These are phyloP conservation scores for Eupeodes luniger DNA, from an alignment of 2,888 invertebrate genomes.

Conservation along the genomic window DNA sequence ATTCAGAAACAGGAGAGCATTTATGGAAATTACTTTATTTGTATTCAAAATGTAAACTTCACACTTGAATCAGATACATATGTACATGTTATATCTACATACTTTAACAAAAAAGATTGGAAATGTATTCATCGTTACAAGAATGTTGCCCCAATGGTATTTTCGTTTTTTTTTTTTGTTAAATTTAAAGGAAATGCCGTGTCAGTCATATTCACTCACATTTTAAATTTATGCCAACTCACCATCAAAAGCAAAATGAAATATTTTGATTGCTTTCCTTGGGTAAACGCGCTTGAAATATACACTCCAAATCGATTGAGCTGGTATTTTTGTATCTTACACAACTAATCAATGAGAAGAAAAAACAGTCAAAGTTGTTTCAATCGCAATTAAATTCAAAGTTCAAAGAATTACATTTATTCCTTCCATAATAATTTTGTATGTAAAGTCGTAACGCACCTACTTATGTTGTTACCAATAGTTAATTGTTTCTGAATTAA, in stretches of 20 bases:
- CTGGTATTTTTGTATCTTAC: no score
- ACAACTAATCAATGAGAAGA: no score
- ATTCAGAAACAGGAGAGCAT: background rate
- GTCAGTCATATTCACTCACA: slow-evolving; percentile 24
- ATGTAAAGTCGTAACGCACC: no score
- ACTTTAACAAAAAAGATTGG: background rate
- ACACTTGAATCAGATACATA: background rate
- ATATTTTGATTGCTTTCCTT: slow-evolving; percentile 20
- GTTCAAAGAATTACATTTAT: no score
- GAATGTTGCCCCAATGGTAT: background rate
- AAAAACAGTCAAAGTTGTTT: no score
- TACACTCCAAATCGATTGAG: background rate
- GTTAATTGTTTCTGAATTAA: no score
- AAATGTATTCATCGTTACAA: background rate
- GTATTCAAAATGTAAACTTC: background rate
- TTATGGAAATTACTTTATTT: slow-evolving; percentile 22
- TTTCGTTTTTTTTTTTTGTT: background rate
- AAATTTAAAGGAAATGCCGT: slow-evolving; percentile 19
- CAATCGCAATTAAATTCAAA: no score
- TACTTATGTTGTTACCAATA: no score
- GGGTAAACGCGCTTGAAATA: background rate
- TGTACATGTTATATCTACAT: background rate
- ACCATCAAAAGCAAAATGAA: slow-evolving; percentile 4
- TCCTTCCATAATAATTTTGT: no score
- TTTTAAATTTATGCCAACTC: slow-evolving; percentile 22